Evolutionary conservation across 64 coral and sea anemone genomes (phyloP), one percentile per base, ranked within the genome.

Genomic region (Porites australiensis): DNA sequence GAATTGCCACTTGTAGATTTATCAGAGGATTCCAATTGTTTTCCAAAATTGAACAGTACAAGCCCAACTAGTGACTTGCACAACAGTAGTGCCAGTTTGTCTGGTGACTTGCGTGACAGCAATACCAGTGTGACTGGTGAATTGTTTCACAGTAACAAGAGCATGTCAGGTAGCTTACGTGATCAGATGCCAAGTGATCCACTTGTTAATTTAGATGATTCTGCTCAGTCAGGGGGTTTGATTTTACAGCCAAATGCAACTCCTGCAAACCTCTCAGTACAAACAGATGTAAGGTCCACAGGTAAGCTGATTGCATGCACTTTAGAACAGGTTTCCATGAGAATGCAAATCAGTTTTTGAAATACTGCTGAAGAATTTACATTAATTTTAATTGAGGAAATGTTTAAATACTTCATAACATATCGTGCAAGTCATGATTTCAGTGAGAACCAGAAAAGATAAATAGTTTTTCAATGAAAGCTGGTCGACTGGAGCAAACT

Each of bases 1-100:
- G 16, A 0, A 8, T 15, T 76, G 44, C 81, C 62, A 47, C 44
- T 84, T 50, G 62, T 68, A 46, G 81, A 84, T 84, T 68, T 84
- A 50, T 52, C 81, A 67, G 64, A 57, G 54, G 54, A 68, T n/a
- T 51, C 46, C 2, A 84, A 84, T 8, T n/a, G 16, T 68, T 84
- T 48, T 3, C 8, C 81, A 18, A 43, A 84, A 20, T 49, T 50
- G 12, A 48, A 84, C 27, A 49, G 46, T 50, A 11, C 19, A 10
- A 84, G 16, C 18, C 16, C 47, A 45, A 69, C 4, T 18, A 48
- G 0, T 50, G 61, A 51, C 14, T 83, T 50, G 44, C 44, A 2
- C 67, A 61, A 50, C 37, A 57, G 5, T 57, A 49, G 46, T 50
- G 5, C 46, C 9, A 68, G 44, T 19, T 6, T 63, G 43, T 51